Conservation (phyloP, 2,797 vertebrate species). For the Manis pentadactyla region DNA sequence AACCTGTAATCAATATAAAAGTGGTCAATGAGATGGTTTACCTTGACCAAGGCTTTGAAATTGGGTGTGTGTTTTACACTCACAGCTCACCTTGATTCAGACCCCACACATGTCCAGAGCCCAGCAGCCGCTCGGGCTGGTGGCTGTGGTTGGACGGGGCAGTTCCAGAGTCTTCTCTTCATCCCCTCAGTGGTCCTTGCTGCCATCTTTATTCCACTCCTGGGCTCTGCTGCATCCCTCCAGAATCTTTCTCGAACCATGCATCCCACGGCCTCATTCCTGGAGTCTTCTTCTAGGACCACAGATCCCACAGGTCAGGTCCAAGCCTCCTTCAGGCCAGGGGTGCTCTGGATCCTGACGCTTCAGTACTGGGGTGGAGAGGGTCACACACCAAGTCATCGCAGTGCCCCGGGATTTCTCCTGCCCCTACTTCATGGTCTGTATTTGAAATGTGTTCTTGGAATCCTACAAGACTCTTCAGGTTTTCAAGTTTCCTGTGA, state of each 20-base stretch:
- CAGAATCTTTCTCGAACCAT: neutral
- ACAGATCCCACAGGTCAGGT: fast-evolving
- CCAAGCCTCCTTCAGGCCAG: fast-evolving
- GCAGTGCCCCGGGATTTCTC: neutral
- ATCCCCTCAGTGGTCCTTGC: neutral
- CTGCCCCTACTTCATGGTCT: neutral
- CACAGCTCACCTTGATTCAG: neutral
- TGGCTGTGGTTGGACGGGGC: fast-evolving
- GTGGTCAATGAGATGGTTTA: fast-evolving
- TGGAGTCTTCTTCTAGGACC: too few relatives aligned
- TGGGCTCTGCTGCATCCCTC: neutral
- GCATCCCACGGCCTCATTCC: neutral
- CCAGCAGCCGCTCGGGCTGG: too few relatives aligned
- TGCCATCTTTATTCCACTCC: neutral
- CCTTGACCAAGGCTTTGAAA: neutral
- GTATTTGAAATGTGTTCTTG: neutral
- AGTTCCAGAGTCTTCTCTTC: too few relatives aligned
- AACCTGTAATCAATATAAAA: neutral
- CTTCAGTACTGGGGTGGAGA: fast-evolving
- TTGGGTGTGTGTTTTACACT: fast-evolving
- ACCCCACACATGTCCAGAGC: neutral
- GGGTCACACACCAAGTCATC: neutral
- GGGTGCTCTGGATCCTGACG: fast-evolving
- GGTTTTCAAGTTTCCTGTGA: neutral
- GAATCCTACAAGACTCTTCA: neutral